A percentile compares a stretch with the other conserved stretches of the same genome.
Evolutionary conservation across 2,888 invertebrate species (phyloP).

Genomic region (Mesorhabditis sp.): DNA sequence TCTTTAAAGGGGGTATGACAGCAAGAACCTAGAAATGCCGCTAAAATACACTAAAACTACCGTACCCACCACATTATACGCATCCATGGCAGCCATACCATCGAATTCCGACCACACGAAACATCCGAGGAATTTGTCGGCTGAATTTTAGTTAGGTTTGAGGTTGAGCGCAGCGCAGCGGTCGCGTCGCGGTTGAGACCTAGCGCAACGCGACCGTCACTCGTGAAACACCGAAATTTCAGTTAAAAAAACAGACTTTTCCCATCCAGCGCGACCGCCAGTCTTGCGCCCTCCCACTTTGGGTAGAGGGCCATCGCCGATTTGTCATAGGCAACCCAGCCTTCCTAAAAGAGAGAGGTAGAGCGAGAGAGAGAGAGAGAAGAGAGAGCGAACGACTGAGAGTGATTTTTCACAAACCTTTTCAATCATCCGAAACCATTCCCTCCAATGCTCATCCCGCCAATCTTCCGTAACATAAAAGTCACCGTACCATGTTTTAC

Average conservation of each 20-base stretch:
- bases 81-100: not conserved
- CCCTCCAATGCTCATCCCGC: not conserved
- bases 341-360: not conserved
- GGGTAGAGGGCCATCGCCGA: not conserved
- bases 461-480: not conserved
- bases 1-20: too few species aligned
- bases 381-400: not conserved
- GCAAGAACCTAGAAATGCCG: too few species aligned
- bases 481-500: not conserved
- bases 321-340: slow-evolving; percentile 1
- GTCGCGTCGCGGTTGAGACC: too few species aligned
- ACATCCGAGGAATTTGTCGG: not conserved
- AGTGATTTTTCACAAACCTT: not conserved
- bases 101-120: not conserved
- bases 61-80: not conserved
- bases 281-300: not conserved
- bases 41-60: not conserved
- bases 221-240: not conserved
- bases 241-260: not conserved
- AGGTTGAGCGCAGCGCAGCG: too few species aligned
- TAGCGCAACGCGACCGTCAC: too few species aligned
- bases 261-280: not conserved
- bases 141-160: not conserved
- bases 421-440: not conserved
- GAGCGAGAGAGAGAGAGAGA: not conserved